A percentile compares a stretch with the other conserved stretches of the same genome.
These are phyloP conservation scores for Panorpa germanica DNA, from an alignment of 2,888 invertebrate species.

Conservation along the genomic window DNA sequence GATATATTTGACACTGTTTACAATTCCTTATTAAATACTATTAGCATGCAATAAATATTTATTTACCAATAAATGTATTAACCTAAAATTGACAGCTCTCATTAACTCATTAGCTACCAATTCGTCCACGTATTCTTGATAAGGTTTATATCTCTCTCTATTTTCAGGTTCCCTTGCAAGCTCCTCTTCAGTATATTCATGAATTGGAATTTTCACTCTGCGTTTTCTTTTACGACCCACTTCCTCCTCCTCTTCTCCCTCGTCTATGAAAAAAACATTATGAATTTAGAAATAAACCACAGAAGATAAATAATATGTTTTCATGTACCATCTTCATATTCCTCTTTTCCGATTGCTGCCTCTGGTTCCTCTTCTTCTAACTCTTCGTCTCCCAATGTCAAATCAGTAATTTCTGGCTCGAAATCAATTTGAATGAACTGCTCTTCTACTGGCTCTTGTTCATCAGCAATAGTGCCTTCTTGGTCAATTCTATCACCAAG, in stretches of 20 bases:
- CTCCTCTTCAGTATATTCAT: constrained; percentile 16
- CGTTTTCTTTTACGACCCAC: constrained; percentile 21
- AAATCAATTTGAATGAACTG: too few species aligned
- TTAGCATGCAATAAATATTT: constrained; percentile 15
- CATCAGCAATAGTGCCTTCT: too few species aligned
- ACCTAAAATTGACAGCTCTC: constrained; percentile 28
- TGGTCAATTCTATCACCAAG: too few species aligned
- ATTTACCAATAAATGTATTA: constrained; percentile 4
- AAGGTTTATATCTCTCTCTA: constrained; percentile 28
- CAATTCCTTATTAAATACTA: constrained; percentile 20
- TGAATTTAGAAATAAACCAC: neutral
- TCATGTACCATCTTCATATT: constrained; percentile 12
- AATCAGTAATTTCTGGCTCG: too few species aligned
- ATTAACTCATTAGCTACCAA: constrained; percentile 35
- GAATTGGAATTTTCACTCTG: constrained; percentile 12
- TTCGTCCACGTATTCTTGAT: constrained; percentile 43
- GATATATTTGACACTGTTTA: constrained; percentile 19
- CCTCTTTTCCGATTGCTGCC: constrained; percentile 10
- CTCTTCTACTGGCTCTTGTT: too few species aligned
- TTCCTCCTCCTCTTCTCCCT: constrained; percentile 25
- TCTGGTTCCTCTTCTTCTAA: constrained; percentile 20
- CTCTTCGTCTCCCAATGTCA: too few species aligned
- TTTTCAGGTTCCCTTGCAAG: constrained; percentile 13
- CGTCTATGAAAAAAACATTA: too few species aligned
- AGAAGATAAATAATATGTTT: constrained; percentile 4